Evolutionary conservation across 1,140 invertebrate species (phyloP).

Genomic region (Drosophila santomea): DNA sequence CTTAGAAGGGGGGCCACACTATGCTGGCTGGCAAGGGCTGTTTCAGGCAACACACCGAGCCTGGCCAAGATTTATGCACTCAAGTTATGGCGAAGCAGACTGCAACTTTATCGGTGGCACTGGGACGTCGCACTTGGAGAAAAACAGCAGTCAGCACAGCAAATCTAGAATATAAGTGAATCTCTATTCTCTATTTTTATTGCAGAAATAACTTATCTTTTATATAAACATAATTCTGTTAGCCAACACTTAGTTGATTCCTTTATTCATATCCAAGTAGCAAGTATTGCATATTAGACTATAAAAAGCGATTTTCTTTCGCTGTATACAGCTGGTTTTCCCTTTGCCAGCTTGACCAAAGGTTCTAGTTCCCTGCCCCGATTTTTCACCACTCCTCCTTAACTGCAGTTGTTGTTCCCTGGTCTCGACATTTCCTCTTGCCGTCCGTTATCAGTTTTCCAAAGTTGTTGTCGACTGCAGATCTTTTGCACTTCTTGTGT

Average conservation of each 20-base stretch:
- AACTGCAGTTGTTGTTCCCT: slow-evolving; percentile 22
- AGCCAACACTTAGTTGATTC: too few species aligned
- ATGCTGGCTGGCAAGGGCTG: not conserved
- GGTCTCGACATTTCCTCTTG: slow-evolving; percentile 68
- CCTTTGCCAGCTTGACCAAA: slow-evolving; percentile 28
- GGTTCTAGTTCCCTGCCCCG: slow-evolving; percentile 8
- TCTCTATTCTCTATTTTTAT: too few species aligned
- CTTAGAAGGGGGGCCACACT: too few species aligned
- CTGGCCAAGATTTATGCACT: slow-evolving; percentile 74
- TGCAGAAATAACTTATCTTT: too few species aligned
- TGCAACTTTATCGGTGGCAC: slow-evolving; percentile 74
- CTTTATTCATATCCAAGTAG: too few species aligned
- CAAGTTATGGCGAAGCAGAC: slow-evolving; percentile 73
- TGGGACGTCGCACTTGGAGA: slow-evolving; percentile 12
- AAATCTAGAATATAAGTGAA: too few species aligned
- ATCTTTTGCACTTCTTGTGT: slow-evolving; percentile 37
- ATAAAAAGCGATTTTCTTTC: not conserved
- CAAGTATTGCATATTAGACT: not conserved
- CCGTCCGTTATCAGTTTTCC: slow-evolving; percentile 62
- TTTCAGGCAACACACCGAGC: slow-evolving; percentile 22
- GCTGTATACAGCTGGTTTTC: not conserved
- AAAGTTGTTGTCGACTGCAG: slow-evolving; percentile 61
- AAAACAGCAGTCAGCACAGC: not conserved
- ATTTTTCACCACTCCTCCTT: slow-evolving; percentile 9
- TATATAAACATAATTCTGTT: too few species aligned